Percentiles rank a stretch among this genome's conserved stretches.
phyloP scores from a whole-genome alignment of 2,797 vertebrate genomes.

The Phrynocephalus guinanensis region DNA sequence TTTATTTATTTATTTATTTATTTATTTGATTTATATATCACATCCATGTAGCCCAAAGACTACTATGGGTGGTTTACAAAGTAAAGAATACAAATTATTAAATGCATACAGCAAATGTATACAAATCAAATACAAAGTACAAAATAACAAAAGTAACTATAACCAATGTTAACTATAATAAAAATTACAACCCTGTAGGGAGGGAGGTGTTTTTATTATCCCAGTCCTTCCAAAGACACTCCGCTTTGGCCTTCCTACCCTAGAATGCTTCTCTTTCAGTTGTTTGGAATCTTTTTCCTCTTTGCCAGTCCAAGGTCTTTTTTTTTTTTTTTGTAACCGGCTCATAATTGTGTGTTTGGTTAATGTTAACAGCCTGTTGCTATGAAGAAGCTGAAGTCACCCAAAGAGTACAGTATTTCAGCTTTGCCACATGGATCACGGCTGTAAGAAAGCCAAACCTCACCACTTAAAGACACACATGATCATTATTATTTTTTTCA shows the following conservation, averaged over 20 bases:
- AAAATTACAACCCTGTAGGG: too few species aligned
- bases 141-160: too few species aligned
- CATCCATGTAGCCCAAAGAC: too few species aligned
- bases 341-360: conserved; percentile 66
- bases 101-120: too few species aligned
- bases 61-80: too few species aligned
- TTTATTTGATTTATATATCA: too few species aligned
- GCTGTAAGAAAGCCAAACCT: conserved; percentile 2
- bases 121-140: too few species aligned
- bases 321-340: conserved; percentile 64
- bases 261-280: conserved; percentile 52
- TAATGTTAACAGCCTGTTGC: conserved; percentile 68
- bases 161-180: too few species aligned
- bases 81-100: too few species aligned
- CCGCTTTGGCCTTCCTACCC: conserved; percentile 54
- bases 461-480: neutral
- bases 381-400: conserved; percentile 69
- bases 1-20: too few species aligned
- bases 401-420: conserved; percentile 41
- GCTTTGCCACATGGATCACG: conserved; percentile 34
- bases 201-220: too few species aligned
- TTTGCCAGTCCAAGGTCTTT: conserved; percentile 59
- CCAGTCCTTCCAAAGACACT: neutral
- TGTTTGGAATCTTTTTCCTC: conserved; percentile 58
- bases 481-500: neutral